Base-by-base conservation (phyloP, 37 sponge, comb jelly and placozoan species). In the Agelas oroides region DNA sequence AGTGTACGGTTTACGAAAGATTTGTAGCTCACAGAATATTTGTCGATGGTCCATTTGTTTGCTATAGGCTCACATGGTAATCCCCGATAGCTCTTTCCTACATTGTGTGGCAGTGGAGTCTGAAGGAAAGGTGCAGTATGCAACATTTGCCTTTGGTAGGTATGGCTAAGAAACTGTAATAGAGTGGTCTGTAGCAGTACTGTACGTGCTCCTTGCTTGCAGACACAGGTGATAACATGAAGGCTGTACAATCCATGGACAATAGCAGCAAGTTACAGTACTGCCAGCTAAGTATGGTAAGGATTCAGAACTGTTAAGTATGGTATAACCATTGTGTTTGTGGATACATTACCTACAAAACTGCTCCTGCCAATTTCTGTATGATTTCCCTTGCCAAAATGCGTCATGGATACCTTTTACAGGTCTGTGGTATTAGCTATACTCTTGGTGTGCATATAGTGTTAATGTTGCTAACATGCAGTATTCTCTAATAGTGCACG, bases 91-190 rank as follows among this genome's bases (percentile, higher is more conserved):
- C 30, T 87, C 92, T 23, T 91, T 77, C 28, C 64, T 91, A 1
- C 92, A 91, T 69, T 87, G 84, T 34, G 73, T 91, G 35, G 80
- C 88, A 31, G 55, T 91, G 32, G 37, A 39, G n/a, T 38, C 72
- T 28, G 73, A 62, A 17, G 76, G 70, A 16, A 24, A 39, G 41
- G 25, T 61, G 14, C 25, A n/a, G 33, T 90, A 70, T 67, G 63
- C 76, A 0, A 90, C 91, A 1, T 85, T 85, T 76, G 91, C 81
- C 37, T 80, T 90, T 68, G 91, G 91, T 90, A 64, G 77, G 31
- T 20, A 46, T 67, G 11, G 53, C 8, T 8, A 12, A 46, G 46
- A 46, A 8, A 46, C 46, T 46, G 46, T 8, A 46, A 3, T 3
- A 46, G 46, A 3, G 8, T 46, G 8, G 46, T 46, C 6, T 46